Evolutionary conservation across 2,888 invertebrate species (phyloP), one percentile per base, ranked within the genome.

Genomic region (Yponomeuta sedellus): DNA sequence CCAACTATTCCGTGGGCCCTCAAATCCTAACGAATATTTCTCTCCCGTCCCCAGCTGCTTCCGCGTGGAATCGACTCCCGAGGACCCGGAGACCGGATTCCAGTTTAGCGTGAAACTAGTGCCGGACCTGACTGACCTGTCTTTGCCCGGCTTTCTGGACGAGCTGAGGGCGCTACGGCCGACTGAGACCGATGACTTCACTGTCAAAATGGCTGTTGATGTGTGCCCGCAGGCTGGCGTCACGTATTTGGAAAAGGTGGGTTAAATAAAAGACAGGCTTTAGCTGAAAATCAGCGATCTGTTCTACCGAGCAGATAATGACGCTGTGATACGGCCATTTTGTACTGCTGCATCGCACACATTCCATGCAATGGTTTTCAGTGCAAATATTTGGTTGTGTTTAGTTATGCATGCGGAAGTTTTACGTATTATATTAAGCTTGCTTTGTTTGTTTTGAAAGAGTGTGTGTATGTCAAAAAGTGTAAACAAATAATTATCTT

Each of bases 201-300:
- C 72, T 19, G 90, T 93, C 58, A 75, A 82, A 61, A 82, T 93
- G 77, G 67, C 69, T 4, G 76, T 73, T 1, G 89, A 92, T 39
- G 82, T 92, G 25, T 93, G 93, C 72, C 91, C 92, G 5, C 88
- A 92, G 70, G 85, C 90, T 0, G 80, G 83, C 1, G 81, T 92
- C 64, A 91, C 88, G 0, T 92, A 92, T 74, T 80, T 93, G 64
- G 92, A 93, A 40, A 93, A 93, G 89, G 93, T 92, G 70, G 69
- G 74, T 70, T 57, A 65, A 57, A 39, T 65, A 34, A 12, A 11
- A 12, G n/a, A n/a, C n/a, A n/a, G n/a, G n/a, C n/a, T n/a, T n/a
- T n/a, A n/a, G n/a, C n/a, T n/a, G n/a, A n/a, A n/a, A n/a, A n/a
- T n/a, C n/a, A n/a, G n/a, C n/a, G n/a, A n/a, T n/a, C n/a, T n/a